phyloP scores from a whole-genome alignment of 2,113 vertebrate genomes.

The Hydrolagus affinis region DNA sequence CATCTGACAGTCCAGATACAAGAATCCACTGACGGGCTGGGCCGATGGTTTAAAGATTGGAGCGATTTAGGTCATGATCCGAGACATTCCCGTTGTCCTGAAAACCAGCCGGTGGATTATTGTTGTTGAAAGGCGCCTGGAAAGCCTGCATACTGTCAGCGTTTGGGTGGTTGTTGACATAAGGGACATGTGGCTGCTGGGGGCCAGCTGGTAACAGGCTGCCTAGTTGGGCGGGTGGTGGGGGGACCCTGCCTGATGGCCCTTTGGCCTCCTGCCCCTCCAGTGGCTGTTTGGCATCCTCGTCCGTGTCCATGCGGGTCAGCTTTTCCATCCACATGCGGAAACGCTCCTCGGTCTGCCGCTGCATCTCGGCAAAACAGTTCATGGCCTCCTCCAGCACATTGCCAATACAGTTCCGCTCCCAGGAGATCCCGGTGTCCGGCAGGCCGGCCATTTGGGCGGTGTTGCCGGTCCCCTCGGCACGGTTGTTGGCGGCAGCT shows the following conservation, averaged over 20 bases:
- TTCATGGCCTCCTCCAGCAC: conserved; percentile 87
- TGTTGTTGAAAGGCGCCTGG: conserved; percentile 55
- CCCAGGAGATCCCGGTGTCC: conserved; percentile 72
- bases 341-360: conserved; percentile 86
- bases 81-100: conserved; percentile 68
- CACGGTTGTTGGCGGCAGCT: conserved; percentile 78
- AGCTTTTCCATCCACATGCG: conserved; percentile 82
- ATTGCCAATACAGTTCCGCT: conserved; percentile 79
- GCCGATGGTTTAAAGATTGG: conserved; percentile 54
- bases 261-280: conserved; percentile 63
- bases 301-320: conserved; percentile 67
- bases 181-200: conserved; percentile 63
- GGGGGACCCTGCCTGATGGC: conserved; percentile 56
- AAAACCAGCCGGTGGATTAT: conserved; percentile 55
- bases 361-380: conserved; percentile 82
- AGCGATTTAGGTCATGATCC: conserved; percentile 59
- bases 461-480: conserved; percentile 70
- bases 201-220: conserved; percentile 42
- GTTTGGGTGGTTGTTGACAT: conserved; percentile 58
- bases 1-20: neutral
- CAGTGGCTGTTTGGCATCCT: conserved; percentile 74
- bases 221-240: conserved; percentile 50
- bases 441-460: conserved; percentile 78
- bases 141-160: conserved; percentile 51
- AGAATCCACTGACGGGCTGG: neutral